These are phyloP conservation scores for Itoplectis maculator DNA, from an alignment of 2,888 invertebrate genomes.

Conservation along the genomic window DNA sequence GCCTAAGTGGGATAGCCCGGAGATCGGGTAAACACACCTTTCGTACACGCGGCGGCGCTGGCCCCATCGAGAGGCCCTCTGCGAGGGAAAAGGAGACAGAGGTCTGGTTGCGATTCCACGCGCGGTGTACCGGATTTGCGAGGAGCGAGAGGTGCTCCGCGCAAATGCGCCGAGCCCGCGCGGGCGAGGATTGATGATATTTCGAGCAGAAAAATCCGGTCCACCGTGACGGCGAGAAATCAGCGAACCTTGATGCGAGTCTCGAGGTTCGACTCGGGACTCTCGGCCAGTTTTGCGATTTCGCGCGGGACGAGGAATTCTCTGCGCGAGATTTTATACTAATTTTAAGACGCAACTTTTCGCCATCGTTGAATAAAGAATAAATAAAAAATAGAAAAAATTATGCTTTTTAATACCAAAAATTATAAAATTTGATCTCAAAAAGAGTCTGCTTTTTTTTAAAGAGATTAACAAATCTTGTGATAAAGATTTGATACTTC, in stretches of 20 bases:
- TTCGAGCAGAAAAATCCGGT: conserved; percentile 45
- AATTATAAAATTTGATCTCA: too few relatives aligned
- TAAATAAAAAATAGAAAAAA: too few relatives aligned
- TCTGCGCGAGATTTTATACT: neutral
- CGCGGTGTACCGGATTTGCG: conserved; percentile 33
- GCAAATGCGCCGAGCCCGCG: conserved; percentile 43
- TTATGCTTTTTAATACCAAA: too few relatives aligned
- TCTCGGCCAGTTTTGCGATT: neutral
- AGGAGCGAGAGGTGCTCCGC: too few relatives aligned
- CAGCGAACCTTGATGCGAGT: conserved; percentile 19
- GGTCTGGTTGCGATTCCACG: conserved; percentile 24
- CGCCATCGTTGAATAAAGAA: too few relatives aligned
- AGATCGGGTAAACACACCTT: conserved; percentile 82
- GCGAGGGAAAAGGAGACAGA: too few relatives aligned
- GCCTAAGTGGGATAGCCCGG: conserved; percentile 79
- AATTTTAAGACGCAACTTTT: too few relatives aligned
- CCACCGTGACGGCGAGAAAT: conserved; percentile 38
- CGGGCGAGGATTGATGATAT: conserved; percentile 50
- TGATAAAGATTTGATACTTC: too few relatives aligned
- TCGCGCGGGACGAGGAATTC: neutral
- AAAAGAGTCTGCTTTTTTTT: too few relatives aligned
- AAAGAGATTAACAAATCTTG: too few relatives aligned
- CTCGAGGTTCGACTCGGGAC: conserved; percentile 20
- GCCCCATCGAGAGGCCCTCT: conserved; percentile 48
- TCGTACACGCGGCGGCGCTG: conserved; percentile 69